A percentile compares a stretch with the other conserved stretches of the same genome.
Evolutionary conservation across 2,888 invertebrate genomes (phyloP).

Genomic region (Prosopocoilus inquinatus): DNA sequence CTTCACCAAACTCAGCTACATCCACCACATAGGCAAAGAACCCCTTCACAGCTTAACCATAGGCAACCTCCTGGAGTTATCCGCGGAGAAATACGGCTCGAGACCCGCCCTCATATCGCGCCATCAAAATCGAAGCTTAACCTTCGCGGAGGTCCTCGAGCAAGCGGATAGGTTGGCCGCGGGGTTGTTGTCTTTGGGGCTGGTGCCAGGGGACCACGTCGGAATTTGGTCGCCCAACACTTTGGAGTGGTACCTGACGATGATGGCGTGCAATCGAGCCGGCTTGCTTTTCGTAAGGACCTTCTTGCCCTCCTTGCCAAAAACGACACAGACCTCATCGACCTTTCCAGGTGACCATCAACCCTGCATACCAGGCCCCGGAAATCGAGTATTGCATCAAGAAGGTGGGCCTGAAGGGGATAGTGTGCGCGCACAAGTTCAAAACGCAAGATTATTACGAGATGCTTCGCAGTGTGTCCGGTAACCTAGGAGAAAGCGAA

Average conservation of each 20-base stretch:
- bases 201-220: slow-evolving; percentile 69
- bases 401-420: slow-evolving; percentile 66
- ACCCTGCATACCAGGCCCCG: slow-evolving; percentile 67
- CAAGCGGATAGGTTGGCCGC: slow-evolving; percentile 66
- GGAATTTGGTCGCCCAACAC: slow-evolving; percentile 81
- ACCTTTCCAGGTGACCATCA: slow-evolving; percentile 65
- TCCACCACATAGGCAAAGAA: slow-evolving; percentile 51
- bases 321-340: too few relatives aligned
- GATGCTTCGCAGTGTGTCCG: slow-evolving; percentile 59
- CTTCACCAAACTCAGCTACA: slow-evolving; percentile 51
- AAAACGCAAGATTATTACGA: slow-evolving; percentile 67
- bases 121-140: too few relatives aligned
- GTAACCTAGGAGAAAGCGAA: slow-evolving; percentile 54
- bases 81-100: slow-evolving; percentile 56
- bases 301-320: too few relatives aligned
- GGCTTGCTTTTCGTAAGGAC: too few relatives aligned
- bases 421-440: slow-evolving; percentile 63
- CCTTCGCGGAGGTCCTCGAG: neutral
- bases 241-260: slow-evolving; percentile 67
- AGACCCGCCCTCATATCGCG: slow-evolving; percentile 58
- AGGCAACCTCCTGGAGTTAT: slow-evolving; percentile 57
- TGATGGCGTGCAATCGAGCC: too few relatives aligned
- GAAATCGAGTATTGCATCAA: slow-evolving; percentile 73
- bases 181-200: slow-evolving; percentile 64
- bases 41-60: slow-evolving; percentile 57